Percentiles rank a stretch among this genome's conserved stretches.
phyloP scores from a whole-genome alignment of 2,113 vertebrate genomes.

The Murina feae region DNA sequence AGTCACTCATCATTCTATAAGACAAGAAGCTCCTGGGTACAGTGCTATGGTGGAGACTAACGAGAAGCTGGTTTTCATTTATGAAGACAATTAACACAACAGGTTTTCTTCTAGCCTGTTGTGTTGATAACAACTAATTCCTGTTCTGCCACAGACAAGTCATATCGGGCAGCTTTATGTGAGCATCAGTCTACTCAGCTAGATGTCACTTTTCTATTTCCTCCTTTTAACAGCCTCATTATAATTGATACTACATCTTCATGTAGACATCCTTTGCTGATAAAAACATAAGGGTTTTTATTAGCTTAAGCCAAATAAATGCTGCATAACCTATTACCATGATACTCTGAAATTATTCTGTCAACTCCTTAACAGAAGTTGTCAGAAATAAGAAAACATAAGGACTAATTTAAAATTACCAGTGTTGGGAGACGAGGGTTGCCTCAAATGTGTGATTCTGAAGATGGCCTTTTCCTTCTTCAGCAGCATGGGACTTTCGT shows the following conservation, averaged over 20 bases:
- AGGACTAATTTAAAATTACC: not conserved
- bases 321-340: not conserved
- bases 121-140: conserved; percentile 36
- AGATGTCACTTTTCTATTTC: conserved; percentile 6
- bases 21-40: not conserved
- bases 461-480: not conserved
- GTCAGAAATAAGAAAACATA: not conserved
- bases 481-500: not conserved
- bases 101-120: not conserved
- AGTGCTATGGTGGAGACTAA: not conserved
- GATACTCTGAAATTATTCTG: not conserved
- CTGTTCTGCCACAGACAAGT: not conserved
- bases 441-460: not conserved
- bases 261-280: not conserved
- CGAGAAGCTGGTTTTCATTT: conserved; percentile 11
- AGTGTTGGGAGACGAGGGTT: not conserved
- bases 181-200: not conserved
- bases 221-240: not conserved
- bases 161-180: not conserved
- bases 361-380: not conserved
- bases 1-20: not conserved
- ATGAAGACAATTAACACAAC: conserved; percentile 28
- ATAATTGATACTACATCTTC: not conserved
- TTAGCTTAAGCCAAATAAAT: not conserved
- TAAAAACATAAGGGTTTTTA: not conserved